Conservation (phyloP, 2,797 vertebrate species). For the Centropyge bicolor region DNA sequence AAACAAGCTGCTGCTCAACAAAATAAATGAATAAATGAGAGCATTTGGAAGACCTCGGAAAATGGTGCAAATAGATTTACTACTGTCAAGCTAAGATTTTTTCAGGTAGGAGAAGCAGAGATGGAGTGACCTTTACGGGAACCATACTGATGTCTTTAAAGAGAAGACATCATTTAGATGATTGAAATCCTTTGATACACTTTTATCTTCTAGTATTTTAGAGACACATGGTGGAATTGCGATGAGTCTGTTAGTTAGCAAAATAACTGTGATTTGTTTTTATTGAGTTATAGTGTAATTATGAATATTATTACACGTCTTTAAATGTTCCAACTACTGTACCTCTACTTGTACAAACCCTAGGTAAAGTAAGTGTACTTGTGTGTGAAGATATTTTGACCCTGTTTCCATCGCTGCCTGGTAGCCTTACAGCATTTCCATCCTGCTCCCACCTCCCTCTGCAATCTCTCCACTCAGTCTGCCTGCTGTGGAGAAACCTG, state of each 20-base stretch:
- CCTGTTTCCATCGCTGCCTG: constrained; percentile 28
- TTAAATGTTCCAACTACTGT: background rate
- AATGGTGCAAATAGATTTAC: background rate
- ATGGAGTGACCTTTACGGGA: background rate
- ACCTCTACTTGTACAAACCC: constrained; percentile 2
- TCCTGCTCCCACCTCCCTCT: constrained; percentile 38
- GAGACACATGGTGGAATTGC: background rate
- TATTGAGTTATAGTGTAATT: background rate
- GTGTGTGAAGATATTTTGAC: constrained; percentile 29
- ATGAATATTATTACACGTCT: background rate
- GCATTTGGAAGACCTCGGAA: background rate
- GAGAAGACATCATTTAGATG: background rate
- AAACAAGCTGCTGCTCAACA: no score
- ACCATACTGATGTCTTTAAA: background rate
- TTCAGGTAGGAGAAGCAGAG: background rate
- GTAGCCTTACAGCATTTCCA: constrained; percentile 33
- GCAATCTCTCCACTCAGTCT: constrained; percentile 38
- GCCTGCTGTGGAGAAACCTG: constrained; percentile 54
- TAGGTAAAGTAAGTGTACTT: constrained; percentile 1
- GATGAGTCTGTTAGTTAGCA: background rate
- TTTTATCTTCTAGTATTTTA: background rate
- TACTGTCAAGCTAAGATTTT: background rate
- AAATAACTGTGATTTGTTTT: background rate
- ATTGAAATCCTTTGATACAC: background rate
- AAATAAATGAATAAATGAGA: no score